These are phyloP conservation scores for Thereva unica DNA, from an alignment of 2,888 invertebrate genomes.

Conservation along the genomic window DNA sequence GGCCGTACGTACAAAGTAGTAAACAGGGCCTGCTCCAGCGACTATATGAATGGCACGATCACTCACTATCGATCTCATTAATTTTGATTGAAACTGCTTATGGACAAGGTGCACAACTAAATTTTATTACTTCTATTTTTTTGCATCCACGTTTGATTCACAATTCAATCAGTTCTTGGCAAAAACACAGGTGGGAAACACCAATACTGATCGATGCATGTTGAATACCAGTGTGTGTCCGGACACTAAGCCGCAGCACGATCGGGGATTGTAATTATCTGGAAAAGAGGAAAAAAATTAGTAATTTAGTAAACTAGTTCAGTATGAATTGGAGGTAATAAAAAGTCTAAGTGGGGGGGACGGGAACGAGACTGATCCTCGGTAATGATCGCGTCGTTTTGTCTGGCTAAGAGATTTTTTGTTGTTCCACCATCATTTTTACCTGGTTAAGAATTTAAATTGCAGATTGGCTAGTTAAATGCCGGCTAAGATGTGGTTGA, in stretches of 20 bases:
- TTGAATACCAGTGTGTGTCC: not conserved
- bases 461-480: conserved; percentile 6
- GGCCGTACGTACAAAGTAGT: not conserved
- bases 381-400: too few relatives aligned
- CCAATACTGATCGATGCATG: not conserved
- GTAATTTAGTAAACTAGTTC: not conserved
- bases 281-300: conserved; percentile 6
- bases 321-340: too few relatives aligned
- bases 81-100: conserved; percentile 13
- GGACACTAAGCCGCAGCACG: not conserved
- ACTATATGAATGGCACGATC: conserved; percentile 17
- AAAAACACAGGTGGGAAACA: not conserved
- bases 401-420: not conserved
- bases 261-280: conserved; percentile 3
- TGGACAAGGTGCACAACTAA: not conserved
- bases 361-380: too few relatives aligned
- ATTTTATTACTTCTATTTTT: not conserved
- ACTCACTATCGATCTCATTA: conserved; percentile 22
- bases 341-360: too few relatives aligned
- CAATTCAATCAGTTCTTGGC: conserved; percentile 14
- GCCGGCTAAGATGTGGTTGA: not conserved
- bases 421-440: not conserved
- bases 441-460: not conserved
- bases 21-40: not conserved
- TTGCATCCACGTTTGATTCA: not conserved